Evolutionary conservation across 2,888 invertebrate species (phyloP).

Genomic region (Onchidella celtica): DNA sequence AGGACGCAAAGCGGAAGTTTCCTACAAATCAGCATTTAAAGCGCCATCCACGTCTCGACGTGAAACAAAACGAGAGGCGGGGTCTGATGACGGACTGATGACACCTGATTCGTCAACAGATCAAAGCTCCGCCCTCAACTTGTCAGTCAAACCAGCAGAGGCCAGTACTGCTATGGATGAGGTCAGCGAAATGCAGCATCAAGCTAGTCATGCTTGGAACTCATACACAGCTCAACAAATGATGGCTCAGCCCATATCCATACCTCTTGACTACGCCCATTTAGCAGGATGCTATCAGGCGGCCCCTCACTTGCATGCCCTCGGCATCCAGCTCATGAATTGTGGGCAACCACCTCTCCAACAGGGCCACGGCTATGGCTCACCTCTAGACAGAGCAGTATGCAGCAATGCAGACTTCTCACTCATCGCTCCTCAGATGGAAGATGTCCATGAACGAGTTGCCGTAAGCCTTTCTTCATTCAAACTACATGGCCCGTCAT

Average conservation of each 20-base stretch:
- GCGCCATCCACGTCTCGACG: background rate
- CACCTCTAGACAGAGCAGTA: background rate
- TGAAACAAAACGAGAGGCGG: background rate
- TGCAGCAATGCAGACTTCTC: constrained; percentile 14
- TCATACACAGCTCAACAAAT: constrained; percentile 59
- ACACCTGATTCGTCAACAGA: constrained; percentile 54
- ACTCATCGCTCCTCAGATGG: background rate
- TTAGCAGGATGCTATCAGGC: constrained; percentile 54
- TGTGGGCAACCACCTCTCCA: background rate
- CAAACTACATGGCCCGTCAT: background rate
- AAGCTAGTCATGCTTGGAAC: constrained; percentile 2
- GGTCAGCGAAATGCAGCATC: background rate
- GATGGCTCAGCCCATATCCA: constrained; percentile 58
- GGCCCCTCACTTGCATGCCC: constrained; percentile 37
- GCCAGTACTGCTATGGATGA: background rate
- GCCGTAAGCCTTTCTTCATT: background rate
- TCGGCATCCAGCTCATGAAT: constrained; percentile 25
- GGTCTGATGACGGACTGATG: constrained; percentile 38
- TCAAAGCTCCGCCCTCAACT: constrained; percentile 50
- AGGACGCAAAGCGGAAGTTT: background rate
- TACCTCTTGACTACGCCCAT: constrained; percentile 57
- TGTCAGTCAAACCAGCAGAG: constrained; percentile 26
- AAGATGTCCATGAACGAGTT: background rate
- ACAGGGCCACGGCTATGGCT: background rate
- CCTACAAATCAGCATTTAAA: constrained; percentile 27